Conservation (phyloP, 2,113 vertebrate genomes). For the Orcinus orca region DNA sequence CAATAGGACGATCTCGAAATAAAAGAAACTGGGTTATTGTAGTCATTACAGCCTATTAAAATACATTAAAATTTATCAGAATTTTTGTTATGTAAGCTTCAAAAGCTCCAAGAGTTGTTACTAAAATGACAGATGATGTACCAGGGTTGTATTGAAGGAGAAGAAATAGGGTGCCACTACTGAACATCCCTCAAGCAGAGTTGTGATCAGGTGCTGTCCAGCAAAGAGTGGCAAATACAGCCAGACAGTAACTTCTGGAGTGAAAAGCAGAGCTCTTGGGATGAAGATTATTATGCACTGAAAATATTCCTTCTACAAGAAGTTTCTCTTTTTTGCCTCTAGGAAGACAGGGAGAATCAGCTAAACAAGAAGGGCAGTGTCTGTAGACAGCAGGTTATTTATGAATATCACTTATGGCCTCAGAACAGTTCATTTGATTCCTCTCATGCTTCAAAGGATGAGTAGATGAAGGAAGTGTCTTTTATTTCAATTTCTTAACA, state of each 20-base stretch:
- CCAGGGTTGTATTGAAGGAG: background rate
- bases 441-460: conserved; percentile 20
- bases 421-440: background rate
- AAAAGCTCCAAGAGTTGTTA: background rate
- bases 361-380: background rate
- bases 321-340: background rate
- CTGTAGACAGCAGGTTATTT: background rate
- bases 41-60: background rate
- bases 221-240: background rate
- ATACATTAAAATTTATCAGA: background rate
- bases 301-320: background rate
- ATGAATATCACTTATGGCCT: background rate
- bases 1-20: background rate
- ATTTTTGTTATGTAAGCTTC: background rate
- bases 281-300: background rate
- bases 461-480: background rate
- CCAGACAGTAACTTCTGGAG: background rate
- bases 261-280: conserved; percentile 1
- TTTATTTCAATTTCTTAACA: background rate
- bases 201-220: background rate
- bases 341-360: background rate
- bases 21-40: background rate
- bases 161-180: background rate
- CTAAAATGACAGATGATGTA: background rate
- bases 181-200: background rate